These are phyloP conservation scores for Glaucomys volans DNA, from an alignment of 2,113 vertebrate species.

Conservation along the genomic window DNA sequence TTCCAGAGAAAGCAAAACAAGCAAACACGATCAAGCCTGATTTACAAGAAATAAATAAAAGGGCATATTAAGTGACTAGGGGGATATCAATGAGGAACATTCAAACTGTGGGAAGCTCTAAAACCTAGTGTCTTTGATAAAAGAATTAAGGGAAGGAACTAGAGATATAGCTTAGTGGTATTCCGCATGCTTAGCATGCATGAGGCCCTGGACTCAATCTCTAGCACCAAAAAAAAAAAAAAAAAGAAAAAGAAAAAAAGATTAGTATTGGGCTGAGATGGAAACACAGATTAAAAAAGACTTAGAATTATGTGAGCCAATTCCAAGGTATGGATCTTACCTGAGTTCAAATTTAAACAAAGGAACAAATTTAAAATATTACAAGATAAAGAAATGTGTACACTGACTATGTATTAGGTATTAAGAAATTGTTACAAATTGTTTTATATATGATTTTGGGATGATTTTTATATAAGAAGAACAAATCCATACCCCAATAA, in stretches of 20 bases:
- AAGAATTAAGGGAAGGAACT: background rate
- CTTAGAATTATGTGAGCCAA: background rate
- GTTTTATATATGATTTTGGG: background rate
- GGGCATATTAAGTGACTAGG: background rate
- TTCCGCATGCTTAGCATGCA: background rate
- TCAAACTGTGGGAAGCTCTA: background rate
- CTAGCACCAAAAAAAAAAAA: background rate
- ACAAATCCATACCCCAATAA: background rate
- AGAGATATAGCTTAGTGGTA: background rate
- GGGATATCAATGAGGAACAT: background rate
- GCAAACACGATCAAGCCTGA: background rate
- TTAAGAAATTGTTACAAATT: background rate
- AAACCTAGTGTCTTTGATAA: constrained; percentile 15
- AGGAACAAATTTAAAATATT: background rate
- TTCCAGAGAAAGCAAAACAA: background rate
- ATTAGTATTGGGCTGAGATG: background rate
- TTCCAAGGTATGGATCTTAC: background rate
- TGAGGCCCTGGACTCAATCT: background rate
- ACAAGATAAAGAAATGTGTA: background rate
- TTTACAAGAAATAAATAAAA: constrained; percentile 4
- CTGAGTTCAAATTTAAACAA: background rate
- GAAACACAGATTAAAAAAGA: background rate
- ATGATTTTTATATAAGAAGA: background rate
- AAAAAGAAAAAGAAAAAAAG: background rate
- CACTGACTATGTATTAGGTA: background rate